phyloP scores from a whole-genome alignment of 2,888 invertebrate species.

The Drosophila helvetica region DNA sequence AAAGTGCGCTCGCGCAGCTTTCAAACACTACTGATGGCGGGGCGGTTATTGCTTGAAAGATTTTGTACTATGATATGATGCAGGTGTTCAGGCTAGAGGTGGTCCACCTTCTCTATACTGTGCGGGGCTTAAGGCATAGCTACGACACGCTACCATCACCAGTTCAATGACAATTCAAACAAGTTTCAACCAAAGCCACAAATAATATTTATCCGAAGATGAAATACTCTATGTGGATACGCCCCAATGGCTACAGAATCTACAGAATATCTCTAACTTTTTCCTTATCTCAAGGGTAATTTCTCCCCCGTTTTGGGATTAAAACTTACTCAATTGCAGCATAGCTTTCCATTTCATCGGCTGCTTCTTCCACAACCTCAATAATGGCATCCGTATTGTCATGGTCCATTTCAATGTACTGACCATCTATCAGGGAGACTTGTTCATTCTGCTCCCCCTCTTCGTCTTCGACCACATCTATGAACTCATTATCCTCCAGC shows the following conservation, averaged over 20 bases:
- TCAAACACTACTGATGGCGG: constrained; percentile 46
- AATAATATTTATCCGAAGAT: not conserved
- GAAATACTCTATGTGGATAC: not conserved
- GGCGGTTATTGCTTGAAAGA: not conserved
- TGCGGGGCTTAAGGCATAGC: not conserved
- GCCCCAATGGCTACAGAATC: no score
- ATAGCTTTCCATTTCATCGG: constrained; percentile 62
- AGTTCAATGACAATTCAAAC: constrained; percentile 36
- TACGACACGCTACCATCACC: not conserved
- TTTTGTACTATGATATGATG: not conserved
- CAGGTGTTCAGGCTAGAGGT: constrained; percentile 24
- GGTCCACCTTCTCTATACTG: not conserved
- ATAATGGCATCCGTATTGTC: constrained; percentile 67
- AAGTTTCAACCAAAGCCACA: not conserved
- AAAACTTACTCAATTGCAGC: constrained; percentile 58
- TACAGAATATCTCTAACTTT: no score
- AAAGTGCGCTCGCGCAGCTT: constrained; percentile 46
- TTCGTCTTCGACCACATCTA: constrained; percentile 26
- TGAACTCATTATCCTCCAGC: constrained; percentile 1
- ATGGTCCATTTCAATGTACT: constrained; percentile 54
- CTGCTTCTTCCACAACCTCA: constrained; percentile 66
- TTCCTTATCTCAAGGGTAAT: not conserved
- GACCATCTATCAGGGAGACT: constrained; percentile 45
- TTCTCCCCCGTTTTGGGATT: not conserved
- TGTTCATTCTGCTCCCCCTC: constrained; percentile 19